Evolutionary conservation across 2,113 vertebrate genomes (phyloP).

Genomic region (Rutilus rutilus): DNA sequence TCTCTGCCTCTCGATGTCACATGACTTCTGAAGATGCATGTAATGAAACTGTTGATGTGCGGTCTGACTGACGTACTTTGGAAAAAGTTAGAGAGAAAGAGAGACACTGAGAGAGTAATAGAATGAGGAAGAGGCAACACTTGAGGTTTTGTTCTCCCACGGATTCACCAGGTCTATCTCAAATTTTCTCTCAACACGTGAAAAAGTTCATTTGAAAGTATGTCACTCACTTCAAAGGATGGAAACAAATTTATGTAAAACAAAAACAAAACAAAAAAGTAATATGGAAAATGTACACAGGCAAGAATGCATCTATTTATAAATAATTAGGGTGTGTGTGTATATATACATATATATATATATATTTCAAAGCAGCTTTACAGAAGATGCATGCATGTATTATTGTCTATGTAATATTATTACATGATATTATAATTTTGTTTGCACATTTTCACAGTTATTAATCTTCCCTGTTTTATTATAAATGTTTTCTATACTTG

Average conservation of each 20-base stretch:
- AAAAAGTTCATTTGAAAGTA: slow-evolving; percentile 46
- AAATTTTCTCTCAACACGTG: slow-evolving; percentile 17
- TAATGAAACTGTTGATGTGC: slow-evolving; percentile 54
- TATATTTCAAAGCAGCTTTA: background rate
- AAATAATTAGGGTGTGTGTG: background rate
- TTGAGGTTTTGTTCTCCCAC: slow-evolving; percentile 62
- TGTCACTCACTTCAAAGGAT: slow-evolving; percentile 45
- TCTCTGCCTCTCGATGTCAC: slow-evolving; percentile 52
- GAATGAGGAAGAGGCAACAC: slow-evolving; percentile 32
- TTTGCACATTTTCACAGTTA: too few species aligned
- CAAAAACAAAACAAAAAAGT: background rate
- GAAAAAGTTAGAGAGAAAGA: slow-evolving; percentile 70
- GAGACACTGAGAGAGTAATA: slow-evolving; percentile 57
- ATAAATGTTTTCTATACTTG: too few species aligned
- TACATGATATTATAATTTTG: too few species aligned
- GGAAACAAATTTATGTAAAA: slow-evolving; percentile 34
- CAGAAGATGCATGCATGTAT: background rate
- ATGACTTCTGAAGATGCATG: slow-evolving; percentile 65
- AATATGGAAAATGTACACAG: background rate
- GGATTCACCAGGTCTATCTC: slow-evolving; percentile 64
- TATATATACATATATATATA: too few species aligned
- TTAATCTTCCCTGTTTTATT: too few species aligned
- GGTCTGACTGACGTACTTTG: slow-evolving; percentile 65
- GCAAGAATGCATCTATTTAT: background rate
- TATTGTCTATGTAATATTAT: too few species aligned